A percentile compares a stretch with the other conserved stretches of the same genome.
Evolutionary conservation across 2,113 vertebrate genomes (phyloP).

Genomic region (Neodontobutis hainanensis): DNA sequence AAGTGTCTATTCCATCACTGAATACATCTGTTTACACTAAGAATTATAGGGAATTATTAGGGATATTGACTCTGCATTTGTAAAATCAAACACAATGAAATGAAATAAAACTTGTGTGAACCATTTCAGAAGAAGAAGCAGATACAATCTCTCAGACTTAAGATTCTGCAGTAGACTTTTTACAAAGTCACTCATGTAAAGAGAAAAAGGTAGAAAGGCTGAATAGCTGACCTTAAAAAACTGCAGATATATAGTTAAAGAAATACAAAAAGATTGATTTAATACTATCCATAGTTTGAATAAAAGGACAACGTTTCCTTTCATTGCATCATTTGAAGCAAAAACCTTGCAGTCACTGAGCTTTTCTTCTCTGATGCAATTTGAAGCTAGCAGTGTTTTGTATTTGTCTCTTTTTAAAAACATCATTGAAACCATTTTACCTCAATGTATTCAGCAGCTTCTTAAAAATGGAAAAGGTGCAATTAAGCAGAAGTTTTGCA

Average conservation of each 20-base stretch:
- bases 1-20: no score
- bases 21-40: no score
- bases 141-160: no score
- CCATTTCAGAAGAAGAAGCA: no score
- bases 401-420: background rate
- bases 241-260: no score
- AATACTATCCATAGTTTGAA: background rate
- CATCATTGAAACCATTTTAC: background rate
- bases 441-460: background rate
- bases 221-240: background rate
- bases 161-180: no score
- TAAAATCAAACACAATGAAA: no score
- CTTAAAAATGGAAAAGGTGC: background rate
- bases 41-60: no score
- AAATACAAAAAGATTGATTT: background rate
- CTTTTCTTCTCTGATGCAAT: background rate
- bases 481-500: background rate
- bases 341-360: background rate
- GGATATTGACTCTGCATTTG: no score
- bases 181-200: background rate
- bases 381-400: background rate
- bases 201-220: background rate
- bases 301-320: background rate
- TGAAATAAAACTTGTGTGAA: no score
- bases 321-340: background rate